Conservation (phyloP, 2,113 vertebrate genomes). For the Scytalopus superciliaris region DNA sequence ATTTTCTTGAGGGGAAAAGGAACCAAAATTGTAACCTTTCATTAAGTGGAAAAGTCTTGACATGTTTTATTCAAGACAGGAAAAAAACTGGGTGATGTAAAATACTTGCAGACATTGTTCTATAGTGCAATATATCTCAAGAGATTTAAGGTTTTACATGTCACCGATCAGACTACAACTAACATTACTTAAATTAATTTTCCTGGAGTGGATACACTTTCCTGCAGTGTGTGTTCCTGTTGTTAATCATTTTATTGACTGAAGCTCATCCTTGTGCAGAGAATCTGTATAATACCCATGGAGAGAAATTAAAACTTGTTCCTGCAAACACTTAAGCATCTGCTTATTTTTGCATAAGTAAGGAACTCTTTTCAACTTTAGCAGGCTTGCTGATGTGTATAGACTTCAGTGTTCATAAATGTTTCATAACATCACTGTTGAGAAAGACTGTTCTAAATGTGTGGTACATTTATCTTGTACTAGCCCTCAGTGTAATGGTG, state of each 20-base stretch:
- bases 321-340: background rate
- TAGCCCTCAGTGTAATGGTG: background rate
- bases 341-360: background rate
- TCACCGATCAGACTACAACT: background rate
- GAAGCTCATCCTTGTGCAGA: background rate
- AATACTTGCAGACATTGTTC: background rate
- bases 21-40: background rate
- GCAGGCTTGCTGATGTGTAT: background rate
- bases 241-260: background rate
- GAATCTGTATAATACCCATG: background rate
- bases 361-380: background rate
- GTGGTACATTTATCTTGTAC: background rate
- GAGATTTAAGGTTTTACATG: background rate
- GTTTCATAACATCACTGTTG: background rate
- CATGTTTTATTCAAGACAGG: background rate
- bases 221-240: background rate
- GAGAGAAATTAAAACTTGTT: background rate
- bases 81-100: background rate
- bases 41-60: background rate
- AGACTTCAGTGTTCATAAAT: background rate
- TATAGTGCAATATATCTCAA: background rate
- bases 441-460: background rate
- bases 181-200: background rate
- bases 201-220: background rate
- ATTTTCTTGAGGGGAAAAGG: rapidly evolving